These are phyloP conservation scores for Thunnus thynnus DNA, from an alignment of 2,113 vertebrate genomes.

Conservation along the genomic window DNA sequence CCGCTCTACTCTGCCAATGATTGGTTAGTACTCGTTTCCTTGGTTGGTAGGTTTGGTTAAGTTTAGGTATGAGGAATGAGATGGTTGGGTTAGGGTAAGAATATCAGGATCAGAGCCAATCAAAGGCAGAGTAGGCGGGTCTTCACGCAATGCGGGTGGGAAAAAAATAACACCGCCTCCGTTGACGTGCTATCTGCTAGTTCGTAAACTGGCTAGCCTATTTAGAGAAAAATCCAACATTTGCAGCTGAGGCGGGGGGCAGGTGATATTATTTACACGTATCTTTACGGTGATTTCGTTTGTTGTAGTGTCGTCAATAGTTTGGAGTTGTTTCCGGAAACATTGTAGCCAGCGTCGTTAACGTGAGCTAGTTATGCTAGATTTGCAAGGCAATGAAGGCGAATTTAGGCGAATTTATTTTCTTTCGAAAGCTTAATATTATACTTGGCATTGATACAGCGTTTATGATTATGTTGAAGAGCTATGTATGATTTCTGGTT, in stretches of 20 bases:
- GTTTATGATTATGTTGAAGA: accelerated
- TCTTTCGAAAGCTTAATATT: not conserved
- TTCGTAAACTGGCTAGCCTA: constrained; percentile 8
- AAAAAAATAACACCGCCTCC: too few species aligned
- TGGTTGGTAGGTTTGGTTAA: too few species aligned
- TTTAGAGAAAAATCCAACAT: not conserved
- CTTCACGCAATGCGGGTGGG: too few species aligned
- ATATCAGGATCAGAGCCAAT: too few species aligned
- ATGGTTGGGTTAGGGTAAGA: too few species aligned
- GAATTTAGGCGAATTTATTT: not conserved
- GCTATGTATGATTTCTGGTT: not conserved
- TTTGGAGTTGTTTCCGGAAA: not conserved
- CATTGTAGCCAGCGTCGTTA: not conserved
- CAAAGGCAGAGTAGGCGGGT: too few species aligned
- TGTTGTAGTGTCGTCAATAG: not conserved
- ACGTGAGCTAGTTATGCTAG: constrained; percentile 1
- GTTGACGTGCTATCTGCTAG: constrained; percentile 16
- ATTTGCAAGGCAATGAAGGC: not conserved
- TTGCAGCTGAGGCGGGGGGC: not conserved
- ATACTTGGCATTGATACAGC: not conserved
- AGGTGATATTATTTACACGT: not conserved
- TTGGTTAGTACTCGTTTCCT: too few species aligned
- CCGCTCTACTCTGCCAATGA: not conserved
- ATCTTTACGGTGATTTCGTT: accelerated
- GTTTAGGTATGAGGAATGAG: too few species aligned